Conservation (phyloP, 2,113 vertebrate genomes). For the Scopus umbretta region DNA sequence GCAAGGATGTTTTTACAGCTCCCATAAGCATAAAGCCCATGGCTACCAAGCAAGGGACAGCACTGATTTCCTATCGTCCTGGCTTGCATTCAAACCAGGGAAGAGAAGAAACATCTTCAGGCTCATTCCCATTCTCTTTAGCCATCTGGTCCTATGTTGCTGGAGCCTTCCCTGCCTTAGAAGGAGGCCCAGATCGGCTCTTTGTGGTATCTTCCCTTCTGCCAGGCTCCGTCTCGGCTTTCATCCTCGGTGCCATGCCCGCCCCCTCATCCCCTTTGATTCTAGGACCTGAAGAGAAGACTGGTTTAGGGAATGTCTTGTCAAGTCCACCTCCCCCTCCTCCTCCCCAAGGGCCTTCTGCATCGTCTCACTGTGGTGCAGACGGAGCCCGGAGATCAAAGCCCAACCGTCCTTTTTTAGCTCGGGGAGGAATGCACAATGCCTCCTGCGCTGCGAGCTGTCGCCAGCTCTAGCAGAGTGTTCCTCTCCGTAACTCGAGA, state of each 20-base stretch:
- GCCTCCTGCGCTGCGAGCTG: constrained; percentile 13
- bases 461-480: not conserved
- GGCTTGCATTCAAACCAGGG: not conserved
- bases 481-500: constrained; percentile 15
- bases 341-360: constrained; percentile 29
- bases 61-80: not conserved
- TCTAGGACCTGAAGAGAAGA: not conserved
- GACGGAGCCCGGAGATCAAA: constrained; percentile 52
- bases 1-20: accelerated
- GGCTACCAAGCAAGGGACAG: not conserved
- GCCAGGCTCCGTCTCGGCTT: constrained; percentile 31
- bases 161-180: not conserved
- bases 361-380: constrained; percentile 40
- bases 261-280: constrained; percentile 37
- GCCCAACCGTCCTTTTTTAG: not conserved
- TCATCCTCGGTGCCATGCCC: constrained; percentile 19
- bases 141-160: not conserved
- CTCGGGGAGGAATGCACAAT: constrained; percentile 35
- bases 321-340: constrained; percentile 17
- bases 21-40: not conserved
- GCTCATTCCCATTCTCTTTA: not conserved
- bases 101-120: constrained; percentile 5
- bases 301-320: constrained; percentile 23
- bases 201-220: constrained; percentile 8
- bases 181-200: not conserved